phyloP scores from a whole-genome alignment of 2,797 vertebrate genomes.

The Melanotaenia parkinsoni region DNA sequence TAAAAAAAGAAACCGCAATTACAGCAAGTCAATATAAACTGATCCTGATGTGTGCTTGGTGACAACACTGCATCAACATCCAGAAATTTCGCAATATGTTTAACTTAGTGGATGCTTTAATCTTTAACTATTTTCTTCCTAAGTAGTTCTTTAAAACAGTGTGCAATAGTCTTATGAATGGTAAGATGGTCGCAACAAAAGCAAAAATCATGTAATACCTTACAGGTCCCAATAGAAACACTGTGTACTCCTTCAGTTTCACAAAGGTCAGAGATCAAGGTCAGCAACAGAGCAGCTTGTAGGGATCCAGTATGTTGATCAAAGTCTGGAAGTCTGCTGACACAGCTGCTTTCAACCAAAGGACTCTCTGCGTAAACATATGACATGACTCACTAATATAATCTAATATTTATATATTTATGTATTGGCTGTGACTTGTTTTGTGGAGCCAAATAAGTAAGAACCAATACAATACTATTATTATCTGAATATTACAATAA shows the following conservation, averaged over 20 bases:
- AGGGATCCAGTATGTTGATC: conserved; percentile 63
- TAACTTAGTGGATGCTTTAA: not conserved
- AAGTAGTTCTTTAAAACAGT: not conserved
- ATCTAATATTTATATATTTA: conserved; percentile 39
- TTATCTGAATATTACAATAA: conserved; percentile 22
- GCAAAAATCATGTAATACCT: conserved; percentile 22
- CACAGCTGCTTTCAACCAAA: conserved; percentile 72
- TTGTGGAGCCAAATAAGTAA: not conserved
- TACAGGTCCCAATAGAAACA: conserved; percentile 41
- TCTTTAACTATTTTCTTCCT: not conserved
- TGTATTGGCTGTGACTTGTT: conserved; percentile 11
- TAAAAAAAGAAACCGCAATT: not conserved
- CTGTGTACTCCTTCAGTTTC: conserved; percentile 33
- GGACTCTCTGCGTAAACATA: conserved; percentile 61
- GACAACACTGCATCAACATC: not conserved
- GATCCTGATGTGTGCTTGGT: not conserved
- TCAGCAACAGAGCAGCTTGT: conserved; percentile 63
- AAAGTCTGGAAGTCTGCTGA: conserved; percentile 71
- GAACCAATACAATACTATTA: too few species aligned
- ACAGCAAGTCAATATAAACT: not conserved
- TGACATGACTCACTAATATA: conserved; percentile 17
- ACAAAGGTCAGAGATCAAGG: conserved; percentile 68
- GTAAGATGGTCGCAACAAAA: conserved; percentile 1
- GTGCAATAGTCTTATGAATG: not conserved
- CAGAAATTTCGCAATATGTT: not conserved